These are phyloP conservation scores for Bradypodion ventrale DNA, from an alignment of 2,797 vertebrate genomes.

Conservation along the genomic window DNA sequence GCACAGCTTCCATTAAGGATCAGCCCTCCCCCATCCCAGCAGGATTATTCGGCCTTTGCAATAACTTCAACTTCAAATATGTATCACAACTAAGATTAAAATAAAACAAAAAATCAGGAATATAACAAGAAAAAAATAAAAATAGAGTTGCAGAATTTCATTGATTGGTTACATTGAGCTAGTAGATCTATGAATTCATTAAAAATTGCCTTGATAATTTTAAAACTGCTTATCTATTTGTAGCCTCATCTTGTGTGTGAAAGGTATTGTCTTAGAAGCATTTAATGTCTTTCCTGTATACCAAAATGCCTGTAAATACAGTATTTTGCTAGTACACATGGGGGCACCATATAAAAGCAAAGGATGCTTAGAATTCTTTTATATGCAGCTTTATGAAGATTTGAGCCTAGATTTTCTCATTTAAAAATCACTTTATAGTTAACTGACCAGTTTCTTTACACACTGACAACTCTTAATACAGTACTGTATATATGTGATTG, in stretches of 20 bases:
- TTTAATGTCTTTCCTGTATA: not conserved
- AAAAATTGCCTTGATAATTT: not conserved
- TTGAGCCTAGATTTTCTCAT: not conserved
- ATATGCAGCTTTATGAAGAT: not conserved
- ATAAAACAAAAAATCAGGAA: not conserved
- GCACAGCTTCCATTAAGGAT: not conserved
- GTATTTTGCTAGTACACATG: not conserved
- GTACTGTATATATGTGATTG: too few relatives aligned
- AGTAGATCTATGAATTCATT: not conserved
- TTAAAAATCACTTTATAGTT: not conserved
- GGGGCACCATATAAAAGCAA: not conserved
- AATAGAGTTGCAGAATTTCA: not conserved
- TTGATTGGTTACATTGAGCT: not conserved
- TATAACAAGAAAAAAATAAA: not conserved
- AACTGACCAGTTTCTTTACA: not conserved
- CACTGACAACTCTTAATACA: not conserved
- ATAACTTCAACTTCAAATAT: not conserved
- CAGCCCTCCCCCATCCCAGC: not conserved
- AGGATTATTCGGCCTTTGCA: not conserved
- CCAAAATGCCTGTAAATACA: not conserved
- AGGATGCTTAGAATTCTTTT: not conserved
- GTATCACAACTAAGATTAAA: not conserved
- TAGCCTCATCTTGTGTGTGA: not conserved
- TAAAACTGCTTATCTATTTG: not conserved
- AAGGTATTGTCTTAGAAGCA: not conserved